phyloP scores from a whole-genome alignment of 2,113 vertebrate genomes.

The Henicopernis longicauda region DNA sequence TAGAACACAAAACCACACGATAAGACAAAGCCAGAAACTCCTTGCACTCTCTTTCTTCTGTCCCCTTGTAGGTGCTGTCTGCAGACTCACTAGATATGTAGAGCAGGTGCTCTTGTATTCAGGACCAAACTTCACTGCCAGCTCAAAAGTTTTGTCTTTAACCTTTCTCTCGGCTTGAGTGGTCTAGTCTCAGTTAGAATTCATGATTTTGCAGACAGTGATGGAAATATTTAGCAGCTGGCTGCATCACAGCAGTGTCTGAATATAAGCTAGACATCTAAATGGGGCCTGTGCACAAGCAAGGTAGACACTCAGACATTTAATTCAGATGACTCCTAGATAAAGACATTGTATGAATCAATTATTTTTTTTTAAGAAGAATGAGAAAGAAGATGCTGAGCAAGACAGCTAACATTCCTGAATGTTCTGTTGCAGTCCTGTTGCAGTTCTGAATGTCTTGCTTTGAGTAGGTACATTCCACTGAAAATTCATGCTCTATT shows the following conservation, averaged over 20 bases:
- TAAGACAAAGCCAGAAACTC: background rate
- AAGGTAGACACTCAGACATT: background rate
- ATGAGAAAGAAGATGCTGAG: background rate
- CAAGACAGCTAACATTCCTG: background rate
- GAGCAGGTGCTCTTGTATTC: background rate
- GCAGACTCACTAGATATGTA: background rate
- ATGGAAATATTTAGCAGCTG: background rate
- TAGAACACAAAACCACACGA: accelerated
- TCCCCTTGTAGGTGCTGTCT: background rate
- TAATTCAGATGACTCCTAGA: background rate
- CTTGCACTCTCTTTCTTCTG: background rate
- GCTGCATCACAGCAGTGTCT: background rate
- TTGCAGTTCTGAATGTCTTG: background rate
- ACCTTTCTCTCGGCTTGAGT: background rate
- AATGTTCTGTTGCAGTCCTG: no score
- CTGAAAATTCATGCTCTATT: background rate
- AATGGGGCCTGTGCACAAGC: background rate
- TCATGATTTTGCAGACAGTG: background rate
- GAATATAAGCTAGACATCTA: background rate
- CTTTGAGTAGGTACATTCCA: background rate
- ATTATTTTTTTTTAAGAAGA: background rate
- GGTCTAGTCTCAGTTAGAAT: background rate
- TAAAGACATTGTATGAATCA: background rate
- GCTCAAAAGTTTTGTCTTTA: background rate
- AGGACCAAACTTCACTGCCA: background rate